Conservation (phyloP, 2,797 vertebrate species). For the Lepilemur ruficaudatus region DNA sequence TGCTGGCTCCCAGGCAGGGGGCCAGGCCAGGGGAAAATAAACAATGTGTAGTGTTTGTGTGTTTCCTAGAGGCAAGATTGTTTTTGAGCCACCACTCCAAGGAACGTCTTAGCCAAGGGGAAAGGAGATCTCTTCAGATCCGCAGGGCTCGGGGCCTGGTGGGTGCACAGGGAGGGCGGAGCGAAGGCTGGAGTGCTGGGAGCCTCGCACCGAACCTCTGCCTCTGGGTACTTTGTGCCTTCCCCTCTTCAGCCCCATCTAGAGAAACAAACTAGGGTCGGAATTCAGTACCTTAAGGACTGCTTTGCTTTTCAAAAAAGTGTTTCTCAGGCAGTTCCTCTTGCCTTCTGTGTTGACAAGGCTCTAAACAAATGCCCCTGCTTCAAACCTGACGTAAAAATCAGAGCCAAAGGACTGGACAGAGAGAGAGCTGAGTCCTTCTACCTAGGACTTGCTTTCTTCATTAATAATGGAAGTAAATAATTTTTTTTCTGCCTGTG, state of each 20-base stretch:
- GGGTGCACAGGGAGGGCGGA: neutral
- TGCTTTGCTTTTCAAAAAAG: neutral
- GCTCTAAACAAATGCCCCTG: neutral
- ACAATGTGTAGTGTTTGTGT: neutral
- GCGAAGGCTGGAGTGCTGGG: neutral
- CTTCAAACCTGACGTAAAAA: neutral
- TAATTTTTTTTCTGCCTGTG: neutral
- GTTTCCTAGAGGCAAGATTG: neutral
- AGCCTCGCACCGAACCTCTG: neutral
- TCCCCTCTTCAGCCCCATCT: neutral
- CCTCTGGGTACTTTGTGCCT: fast-evolving
- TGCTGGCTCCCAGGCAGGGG: too few species aligned
- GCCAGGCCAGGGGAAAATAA: neutral
- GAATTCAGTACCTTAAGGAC: neutral
- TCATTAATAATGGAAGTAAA: neutral
- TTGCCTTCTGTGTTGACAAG: neutral
- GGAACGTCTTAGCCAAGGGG: neutral
- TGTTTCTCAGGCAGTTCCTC: conserved; percentile 14
- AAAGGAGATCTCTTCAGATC: neutral
- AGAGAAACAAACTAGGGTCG: neutral
- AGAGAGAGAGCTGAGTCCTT: neutral
- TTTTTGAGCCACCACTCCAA: too few species aligned
- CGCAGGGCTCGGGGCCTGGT: neutral
- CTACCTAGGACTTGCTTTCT: neutral
- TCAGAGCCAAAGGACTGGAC: neutral